A percentile compares a stretch with the other conserved stretches of the same genome.
Evolutionary conservation across 2,888 invertebrate genomes (phyloP).

Genomic region (Trissonchulus latispiculum): DNA sequence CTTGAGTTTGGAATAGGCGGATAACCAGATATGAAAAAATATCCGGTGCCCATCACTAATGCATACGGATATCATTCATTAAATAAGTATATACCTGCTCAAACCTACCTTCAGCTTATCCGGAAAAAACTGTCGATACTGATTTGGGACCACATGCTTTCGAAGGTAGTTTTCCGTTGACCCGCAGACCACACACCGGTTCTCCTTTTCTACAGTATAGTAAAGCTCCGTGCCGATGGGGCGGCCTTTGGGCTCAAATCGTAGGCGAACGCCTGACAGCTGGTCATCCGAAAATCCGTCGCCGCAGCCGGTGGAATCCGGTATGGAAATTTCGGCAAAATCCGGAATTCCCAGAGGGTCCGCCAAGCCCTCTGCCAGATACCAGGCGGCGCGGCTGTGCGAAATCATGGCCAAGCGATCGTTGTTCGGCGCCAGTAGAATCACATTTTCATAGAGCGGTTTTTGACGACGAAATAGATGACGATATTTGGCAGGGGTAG

Average conservation of each 20-base stretch:
- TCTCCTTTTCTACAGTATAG: constrained; percentile 61
- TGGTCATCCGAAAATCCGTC: neutral
- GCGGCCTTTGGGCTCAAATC: constrained; percentile 66
- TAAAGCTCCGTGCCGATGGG: constrained; percentile 61
- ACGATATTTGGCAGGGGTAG: neutral
- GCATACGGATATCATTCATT: no score
- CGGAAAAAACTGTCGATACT: constrained; percentile 60
- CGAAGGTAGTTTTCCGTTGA: constrained; percentile 57
- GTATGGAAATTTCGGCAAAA: neutral
- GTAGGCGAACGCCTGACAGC: constrained; percentile 52
- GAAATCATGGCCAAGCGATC: neutral
- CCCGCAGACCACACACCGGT: constrained; percentile 71
- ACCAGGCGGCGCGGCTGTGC: neutral
- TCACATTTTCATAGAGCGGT: neutral
- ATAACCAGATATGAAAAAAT: no score
- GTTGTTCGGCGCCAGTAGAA: neutral
- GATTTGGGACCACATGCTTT: constrained; percentile 70
- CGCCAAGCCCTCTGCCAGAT: neutral
- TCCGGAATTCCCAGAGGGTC: neutral
- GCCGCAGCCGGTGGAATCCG: no score
- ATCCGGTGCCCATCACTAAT: no score
- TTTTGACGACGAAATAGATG: neutral
- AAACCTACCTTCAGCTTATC: constrained; percentile 58
- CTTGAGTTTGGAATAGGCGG: no score
- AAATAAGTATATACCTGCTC: no score